Evolutionary conservation across 2,888 invertebrate genomes (phyloP), one percentile per base, ranked within the genome.

Genomic region (Phengaris arion): DNA sequence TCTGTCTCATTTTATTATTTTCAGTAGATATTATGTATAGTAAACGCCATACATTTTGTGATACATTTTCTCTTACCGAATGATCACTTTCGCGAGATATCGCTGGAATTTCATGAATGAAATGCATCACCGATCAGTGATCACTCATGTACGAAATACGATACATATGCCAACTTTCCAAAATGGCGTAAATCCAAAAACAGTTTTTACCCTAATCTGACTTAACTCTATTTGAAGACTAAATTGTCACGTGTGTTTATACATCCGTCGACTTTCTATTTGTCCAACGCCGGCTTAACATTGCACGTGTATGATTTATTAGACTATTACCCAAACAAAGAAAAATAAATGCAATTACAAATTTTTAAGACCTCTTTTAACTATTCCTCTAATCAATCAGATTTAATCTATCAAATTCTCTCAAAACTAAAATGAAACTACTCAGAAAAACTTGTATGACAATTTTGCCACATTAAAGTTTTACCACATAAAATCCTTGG

Each of bases 81-180:
- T 35, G 64, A 64, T 35, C 35, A 64, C 64, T 64, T 64, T 64
- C 64, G 35, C 64, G 13, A 35, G 64, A 64, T 35, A 10, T 52
- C 52, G 12, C 64, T 35, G 64, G 64, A 45, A 64, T 64, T 64
- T 64, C 64, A 64, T 64, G 64, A 64, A 64, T 64, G 64, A 64
- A 64, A 64, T 64, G 64, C 64, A 64, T 64, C 64, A 64, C 64
- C 64, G 64, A 64, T 64, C 64, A 64, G 22, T 64, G 35, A 64
- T 45, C 64, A 64, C 64, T 64, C 64, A 45, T 64, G 64, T 45
- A 45, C 35, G 35, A 35, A 35, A 3, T 35, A 35, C 35, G 35
- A 35, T 35, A 52, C 8, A 52, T 9, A 35, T 35, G 64, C 35
- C 35, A 45, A 64, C 64, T 64, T 64, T 64, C 64, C 64, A 64